Percentiles rank a stretch among this genome's conserved stretches.
Evolutionary conservation across 2,113 vertebrate species (phyloP).

Genomic region (Lethenteron camtschaticum): DNA sequence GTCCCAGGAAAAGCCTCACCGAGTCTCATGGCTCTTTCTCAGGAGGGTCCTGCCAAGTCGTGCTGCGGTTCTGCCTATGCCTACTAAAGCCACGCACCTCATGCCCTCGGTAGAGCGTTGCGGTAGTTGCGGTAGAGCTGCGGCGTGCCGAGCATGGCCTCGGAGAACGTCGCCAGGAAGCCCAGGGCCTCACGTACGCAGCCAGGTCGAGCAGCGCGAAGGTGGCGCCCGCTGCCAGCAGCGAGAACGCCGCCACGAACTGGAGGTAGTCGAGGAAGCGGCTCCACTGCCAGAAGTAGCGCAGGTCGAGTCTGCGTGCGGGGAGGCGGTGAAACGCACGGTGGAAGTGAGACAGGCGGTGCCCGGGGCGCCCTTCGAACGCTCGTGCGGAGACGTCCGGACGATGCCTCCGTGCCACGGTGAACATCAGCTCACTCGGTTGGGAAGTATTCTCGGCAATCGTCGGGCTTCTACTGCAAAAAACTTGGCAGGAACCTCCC

Average conservation of each 20-base stretch:
- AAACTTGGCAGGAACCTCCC: too few relatives aligned
- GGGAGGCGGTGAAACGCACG: constrained; percentile 30
- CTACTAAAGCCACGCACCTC: constrained; percentile 33
- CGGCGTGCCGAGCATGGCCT: constrained; percentile 71
- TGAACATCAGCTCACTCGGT: too few relatives aligned
- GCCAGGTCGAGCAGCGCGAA: constrained; percentile 48
- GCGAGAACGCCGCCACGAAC: constrained; percentile 62
- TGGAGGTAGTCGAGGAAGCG: constrained; percentile 71
- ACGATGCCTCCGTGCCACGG: too few relatives aligned
- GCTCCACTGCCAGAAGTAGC: constrained; percentile 79
- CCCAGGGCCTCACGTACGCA: constrained; percentile 31
- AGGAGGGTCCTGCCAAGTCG: too few relatives aligned
- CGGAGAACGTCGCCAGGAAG: constrained; percentile 46
- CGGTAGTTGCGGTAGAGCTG: constrained; percentile 76
- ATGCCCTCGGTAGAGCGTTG: constrained; percentile 86
- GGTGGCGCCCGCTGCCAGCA: constrained; percentile 51
- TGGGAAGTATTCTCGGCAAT: too few relatives aligned
- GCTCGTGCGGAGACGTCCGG: too few relatives aligned
- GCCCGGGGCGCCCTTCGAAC: constrained; percentile 19
- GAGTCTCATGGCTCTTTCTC: too few relatives aligned
- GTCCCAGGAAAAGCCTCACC: too few relatives aligned
- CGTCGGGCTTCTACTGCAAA: too few relatives aligned
- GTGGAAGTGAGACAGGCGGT: constrained; percentile 37
- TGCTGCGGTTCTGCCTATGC: too few relatives aligned
- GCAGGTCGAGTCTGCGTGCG: constrained; percentile 62